These are phyloP conservation scores for Papilio gigon DNA, from an alignment of 2,888 invertebrate species.

Conservation along the genomic window DNA sequence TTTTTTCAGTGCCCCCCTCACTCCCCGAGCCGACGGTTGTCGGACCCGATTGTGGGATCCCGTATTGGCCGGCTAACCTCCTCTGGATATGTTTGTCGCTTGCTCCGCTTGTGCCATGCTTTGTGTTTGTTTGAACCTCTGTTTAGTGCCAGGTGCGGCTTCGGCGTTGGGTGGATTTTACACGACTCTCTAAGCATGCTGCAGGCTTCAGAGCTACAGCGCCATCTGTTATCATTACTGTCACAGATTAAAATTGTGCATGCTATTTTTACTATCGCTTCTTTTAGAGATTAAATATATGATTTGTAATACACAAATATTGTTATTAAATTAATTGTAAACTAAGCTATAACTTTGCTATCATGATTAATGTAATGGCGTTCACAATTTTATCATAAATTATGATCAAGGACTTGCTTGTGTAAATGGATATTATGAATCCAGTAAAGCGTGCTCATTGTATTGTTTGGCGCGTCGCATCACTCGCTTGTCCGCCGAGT, in stretches of 20 bases:
- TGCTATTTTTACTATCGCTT: slow-evolving; percentile 9
- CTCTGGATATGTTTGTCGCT: slow-evolving; percentile 81
- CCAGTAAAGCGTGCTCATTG: not conserved
- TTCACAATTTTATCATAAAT: slow-evolving; percentile 1
- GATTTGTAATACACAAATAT: not conserved
- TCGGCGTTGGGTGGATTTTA: slow-evolving; percentile 24
- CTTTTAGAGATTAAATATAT: not conserved
- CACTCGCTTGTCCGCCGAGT: slow-evolving; percentile 19
- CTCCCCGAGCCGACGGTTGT: slow-evolving; percentile 82
- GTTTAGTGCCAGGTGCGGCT: slow-evolving; percentile 48
- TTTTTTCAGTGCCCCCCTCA: slow-evolving; percentile 83
- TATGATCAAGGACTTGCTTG: not conserved
- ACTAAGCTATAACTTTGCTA: not conserved
- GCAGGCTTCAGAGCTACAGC: slow-evolving; percentile 27
- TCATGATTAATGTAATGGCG: not conserved
- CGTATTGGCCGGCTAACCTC: slow-evolving; percentile 81
- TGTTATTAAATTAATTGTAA: not conserved
- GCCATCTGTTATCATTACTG: slow-evolving; percentile 8
- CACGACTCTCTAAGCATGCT: slow-evolving; percentile 22
- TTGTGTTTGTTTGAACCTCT: slow-evolving; percentile 51
- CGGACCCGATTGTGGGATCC: slow-evolving; percentile 71
- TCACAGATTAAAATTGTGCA: slow-evolving; percentile 35
- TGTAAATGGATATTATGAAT: slow-evolving; percentile 4
- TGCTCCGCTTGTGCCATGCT: slow-evolving; percentile 74
- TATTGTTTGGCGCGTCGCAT: not conserved